phyloP scores from a whole-genome alignment of 2,888 invertebrate species.

The Nezara viridula region DNA sequence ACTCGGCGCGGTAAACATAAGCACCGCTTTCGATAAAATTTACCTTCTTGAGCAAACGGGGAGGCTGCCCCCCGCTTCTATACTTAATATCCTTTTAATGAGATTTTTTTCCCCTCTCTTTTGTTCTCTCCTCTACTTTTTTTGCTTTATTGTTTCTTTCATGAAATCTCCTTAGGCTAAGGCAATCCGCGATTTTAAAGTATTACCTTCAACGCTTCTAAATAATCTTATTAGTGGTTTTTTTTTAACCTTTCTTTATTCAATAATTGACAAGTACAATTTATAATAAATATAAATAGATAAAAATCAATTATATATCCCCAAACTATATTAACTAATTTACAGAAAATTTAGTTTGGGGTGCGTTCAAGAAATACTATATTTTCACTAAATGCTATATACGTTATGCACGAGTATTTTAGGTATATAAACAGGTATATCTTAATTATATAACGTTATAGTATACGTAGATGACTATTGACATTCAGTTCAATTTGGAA shows the following conservation, averaged over 20 bases:
- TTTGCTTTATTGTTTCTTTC: constrained; percentile 33
- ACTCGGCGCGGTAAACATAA: not conserved
- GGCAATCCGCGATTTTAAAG: not conserved
- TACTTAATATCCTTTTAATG: constrained; percentile 48
- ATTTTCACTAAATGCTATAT: no score
- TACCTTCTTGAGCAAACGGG: constrained; percentile 36
- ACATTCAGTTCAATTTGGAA: no score
- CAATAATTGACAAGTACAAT: not conserved
- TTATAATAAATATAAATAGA: not conserved
- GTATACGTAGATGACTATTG: no score
- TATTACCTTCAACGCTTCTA: constrained; percentile 13
- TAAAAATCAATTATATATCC: no score
- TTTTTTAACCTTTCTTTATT: not conserved
- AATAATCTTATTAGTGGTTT: not conserved
- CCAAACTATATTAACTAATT: no score
- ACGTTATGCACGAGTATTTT: no score
- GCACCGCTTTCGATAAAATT: constrained; percentile 34
- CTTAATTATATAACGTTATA: no score
- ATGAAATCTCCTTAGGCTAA: constrained; percentile 1
- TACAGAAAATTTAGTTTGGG: no score
- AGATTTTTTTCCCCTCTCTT: constrained; percentile 26
- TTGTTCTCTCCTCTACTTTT: constrained; percentile 37
- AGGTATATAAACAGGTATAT: no score
- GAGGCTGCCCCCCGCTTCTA: not conserved
- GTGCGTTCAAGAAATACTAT: no score